Evolutionary conservation across 2,113 vertebrate genomes (phyloP).

Genomic region (Prunella himalayana): DNA sequence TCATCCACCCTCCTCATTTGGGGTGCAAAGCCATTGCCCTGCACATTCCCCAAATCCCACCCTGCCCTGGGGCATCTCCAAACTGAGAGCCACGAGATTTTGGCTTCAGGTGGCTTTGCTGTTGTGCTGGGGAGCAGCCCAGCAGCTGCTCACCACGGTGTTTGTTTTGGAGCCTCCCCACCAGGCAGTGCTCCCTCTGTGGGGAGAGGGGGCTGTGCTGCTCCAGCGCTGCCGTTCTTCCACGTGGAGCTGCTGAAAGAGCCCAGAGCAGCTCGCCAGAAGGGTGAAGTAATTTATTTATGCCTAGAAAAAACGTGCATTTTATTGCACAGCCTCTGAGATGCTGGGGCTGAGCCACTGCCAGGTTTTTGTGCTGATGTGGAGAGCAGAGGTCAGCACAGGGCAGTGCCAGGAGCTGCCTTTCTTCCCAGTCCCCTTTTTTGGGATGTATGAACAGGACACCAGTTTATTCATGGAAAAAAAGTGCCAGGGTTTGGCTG

Average conservation of each 20-base stretch:
- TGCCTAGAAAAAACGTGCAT: neutral
- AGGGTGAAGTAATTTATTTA: constrained; percentile 52
- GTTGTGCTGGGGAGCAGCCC: neutral
- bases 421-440: neutral
- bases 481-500: neutral
- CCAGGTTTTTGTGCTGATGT: neutral
- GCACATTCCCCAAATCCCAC: neutral
- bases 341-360: neutral
- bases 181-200: rapidly evolving
- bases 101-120: neutral
- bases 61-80: neutral
- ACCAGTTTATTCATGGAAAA: rapidly evolving
- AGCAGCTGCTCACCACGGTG: rapidly evolving
- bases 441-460: neutral
- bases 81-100: neutral
- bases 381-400: rapidly evolving
- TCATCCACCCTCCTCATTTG: neutral
- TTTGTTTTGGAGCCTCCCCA: constrained; percentile 23
- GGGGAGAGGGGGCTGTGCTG: neutral
- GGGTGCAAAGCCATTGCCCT: neutral
- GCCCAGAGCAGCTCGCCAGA: neutral
- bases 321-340: neutral
- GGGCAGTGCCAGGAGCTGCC: rapidly evolving
- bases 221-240: neutral
- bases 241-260: neutral